phyloP scores from a whole-genome alignment of 2,113 vertebrate genomes.

The Stigmatopora nigra region DNA sequence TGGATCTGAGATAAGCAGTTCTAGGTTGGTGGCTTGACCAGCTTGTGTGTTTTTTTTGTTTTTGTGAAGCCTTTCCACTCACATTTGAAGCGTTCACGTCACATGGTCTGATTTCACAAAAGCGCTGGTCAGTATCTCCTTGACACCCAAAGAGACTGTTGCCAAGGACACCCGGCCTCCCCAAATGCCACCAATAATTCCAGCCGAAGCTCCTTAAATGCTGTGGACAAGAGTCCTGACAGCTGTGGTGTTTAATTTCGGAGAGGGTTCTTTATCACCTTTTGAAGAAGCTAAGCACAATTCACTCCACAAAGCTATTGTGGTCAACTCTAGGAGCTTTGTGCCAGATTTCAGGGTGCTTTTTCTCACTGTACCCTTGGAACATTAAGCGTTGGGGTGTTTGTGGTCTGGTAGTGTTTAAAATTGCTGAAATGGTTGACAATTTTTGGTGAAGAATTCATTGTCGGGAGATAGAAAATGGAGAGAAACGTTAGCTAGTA shows the following conservation, averaged over 20 bases:
- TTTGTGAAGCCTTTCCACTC: neutral
- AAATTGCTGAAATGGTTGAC: too few relatives aligned
- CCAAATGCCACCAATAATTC: constrained; percentile 17
- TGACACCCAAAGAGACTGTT: constrained; percentile 5
- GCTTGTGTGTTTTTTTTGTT: constrained; percentile 22
- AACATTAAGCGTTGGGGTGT: neutral
- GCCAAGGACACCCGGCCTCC: neutral
- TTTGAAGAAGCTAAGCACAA: constrained; percentile 2
- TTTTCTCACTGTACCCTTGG: neutral
- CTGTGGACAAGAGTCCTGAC: constrained; percentile 29
- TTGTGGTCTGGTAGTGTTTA: neutral
- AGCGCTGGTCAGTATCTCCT: constrained; percentile 7
- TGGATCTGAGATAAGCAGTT: neutral
- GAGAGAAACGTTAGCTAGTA: neutral
- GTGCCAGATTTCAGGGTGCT: constrained; percentile 5
- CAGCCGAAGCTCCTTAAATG: constrained; percentile 12
- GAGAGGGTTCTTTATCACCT: constrained; percentile 25
- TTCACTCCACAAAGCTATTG: constrained; percentile 7
- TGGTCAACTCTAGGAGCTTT: neutral
- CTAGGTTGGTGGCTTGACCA: constrained; percentile 3
- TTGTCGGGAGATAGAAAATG: neutral
- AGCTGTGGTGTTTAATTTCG: constrained; percentile 44
- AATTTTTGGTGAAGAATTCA: too few relatives aligned
- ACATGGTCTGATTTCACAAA: constrained; percentile 27
- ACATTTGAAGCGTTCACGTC: constrained; percentile 21